phyloP scores from a whole-genome alignment of 2,888 invertebrate genomes.

The Fragum whitleyi region DNA sequence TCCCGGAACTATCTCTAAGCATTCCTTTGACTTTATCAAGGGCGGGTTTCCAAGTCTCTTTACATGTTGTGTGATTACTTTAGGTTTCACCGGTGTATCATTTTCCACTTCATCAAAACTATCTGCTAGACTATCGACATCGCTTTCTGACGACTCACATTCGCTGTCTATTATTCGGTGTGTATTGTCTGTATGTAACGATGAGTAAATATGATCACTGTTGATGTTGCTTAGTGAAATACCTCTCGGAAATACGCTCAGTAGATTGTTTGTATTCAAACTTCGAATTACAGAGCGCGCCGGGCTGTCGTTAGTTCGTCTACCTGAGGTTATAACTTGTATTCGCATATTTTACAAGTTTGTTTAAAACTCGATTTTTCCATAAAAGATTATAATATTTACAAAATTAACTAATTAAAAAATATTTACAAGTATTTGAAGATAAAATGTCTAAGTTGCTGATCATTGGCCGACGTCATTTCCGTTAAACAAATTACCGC shows the following conservation, averaged over 20 bases:
- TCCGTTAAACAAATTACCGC: background rate
- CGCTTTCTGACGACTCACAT: background rate
- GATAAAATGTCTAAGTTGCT: conserved; percentile 6
- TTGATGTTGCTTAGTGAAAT: conserved; percentile 45
- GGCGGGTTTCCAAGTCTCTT: too few species aligned
- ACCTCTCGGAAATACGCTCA: conserved; percentile 35
- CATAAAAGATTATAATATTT: too few species aligned
- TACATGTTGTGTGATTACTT: background rate
- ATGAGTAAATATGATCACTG: conserved; percentile 53
- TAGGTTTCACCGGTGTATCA: background rate
- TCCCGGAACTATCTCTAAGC: too few species aligned
- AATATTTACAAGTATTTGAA: too few species aligned
- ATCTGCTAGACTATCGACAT: background rate
- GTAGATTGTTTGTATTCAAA: background rate
- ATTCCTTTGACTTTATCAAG: too few species aligned
- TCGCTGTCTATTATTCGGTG: background rate
- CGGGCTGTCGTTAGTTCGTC: background rate
- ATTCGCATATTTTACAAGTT: background rate
- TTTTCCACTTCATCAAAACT: background rate
- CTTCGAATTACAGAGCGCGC: background rate
- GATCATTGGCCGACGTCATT: background rate
- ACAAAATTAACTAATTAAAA: too few species aligned
- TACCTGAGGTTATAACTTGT: background rate
- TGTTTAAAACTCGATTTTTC: background rate
- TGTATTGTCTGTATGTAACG: background rate